phyloP scores from a whole-genome alignment of 2,113 vertebrate species.

The Ochotona curzoniae region DNA sequence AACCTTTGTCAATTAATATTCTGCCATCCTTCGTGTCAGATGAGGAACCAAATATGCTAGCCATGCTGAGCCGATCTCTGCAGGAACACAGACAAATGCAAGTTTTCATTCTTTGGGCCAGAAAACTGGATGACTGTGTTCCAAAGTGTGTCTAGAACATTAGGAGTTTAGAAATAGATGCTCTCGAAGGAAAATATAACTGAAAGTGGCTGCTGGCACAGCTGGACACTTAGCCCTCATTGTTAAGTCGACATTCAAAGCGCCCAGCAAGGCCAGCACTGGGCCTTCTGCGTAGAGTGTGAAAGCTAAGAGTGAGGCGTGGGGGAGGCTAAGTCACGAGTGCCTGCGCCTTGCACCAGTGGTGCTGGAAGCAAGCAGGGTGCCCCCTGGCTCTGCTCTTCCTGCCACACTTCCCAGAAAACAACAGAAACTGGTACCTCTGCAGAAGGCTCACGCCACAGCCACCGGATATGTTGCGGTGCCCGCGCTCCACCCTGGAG shows the following conservation, averaged over 20 bases:
- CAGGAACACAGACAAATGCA: neutral
- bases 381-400: neutral
- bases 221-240: neutral
- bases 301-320: neutral
- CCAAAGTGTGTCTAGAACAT: neutral
- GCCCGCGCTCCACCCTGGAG: rapidly evolving
- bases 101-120: neutral
- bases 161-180: neutral
- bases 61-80: neutral
- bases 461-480: neutral
- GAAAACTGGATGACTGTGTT: neutral
- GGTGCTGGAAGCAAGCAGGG: rapidly evolving
- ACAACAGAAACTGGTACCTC: neutral
- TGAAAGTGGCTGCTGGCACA: rapidly evolving
- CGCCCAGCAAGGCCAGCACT: neutral
- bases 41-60: no score
- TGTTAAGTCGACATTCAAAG: neutral
- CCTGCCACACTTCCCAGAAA: neutral
- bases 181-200: neutral
- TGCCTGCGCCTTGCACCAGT: rapidly evolving
- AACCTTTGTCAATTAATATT: neutral
- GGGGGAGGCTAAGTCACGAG: neutral
- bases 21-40: neutral
- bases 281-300: rapidly evolving
- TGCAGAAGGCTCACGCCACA: rapidly evolving